Evolutionary conservation across 2,797 vertebrate species (phyloP), one percentile per base, ranked within the genome.

Genomic region (Tachyglossus aculeatus): DNA sequence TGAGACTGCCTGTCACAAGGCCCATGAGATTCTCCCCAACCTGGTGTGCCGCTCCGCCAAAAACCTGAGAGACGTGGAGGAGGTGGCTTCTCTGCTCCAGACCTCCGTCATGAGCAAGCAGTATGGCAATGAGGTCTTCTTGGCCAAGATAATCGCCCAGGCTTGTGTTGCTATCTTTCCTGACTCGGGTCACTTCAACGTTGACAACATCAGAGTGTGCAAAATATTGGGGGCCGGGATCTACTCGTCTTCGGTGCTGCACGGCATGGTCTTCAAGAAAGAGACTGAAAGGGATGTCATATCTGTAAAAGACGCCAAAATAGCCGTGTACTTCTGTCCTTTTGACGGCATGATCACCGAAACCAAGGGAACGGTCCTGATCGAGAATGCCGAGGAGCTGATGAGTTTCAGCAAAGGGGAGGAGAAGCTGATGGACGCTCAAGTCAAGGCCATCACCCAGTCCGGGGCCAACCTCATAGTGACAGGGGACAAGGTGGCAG

Each of bases 201-300:
- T 99, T 58, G 98, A 99, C 80, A 97, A 88, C 51, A 96, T 99
- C 91, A 92, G 97, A 93, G 96, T 99, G 4, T 99, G 98, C 90
- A 99, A 99, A 89, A 99, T 99, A 83, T 82, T 98, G 96, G 98
- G 98, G 52, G 95, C 94, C 86, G 98, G 98, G 5, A 84, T 99
- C 81, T 89, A 88, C 0, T 86, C 96, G 1, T 99, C 98, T n/a
- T 94, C 96, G 9, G 89, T 99, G 87, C 92, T 99, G 14, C 96
- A 98, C 52, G 98, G 98, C 21, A 99, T 99, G 97, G 97, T 99
- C 81, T 99, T 99, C 87, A 99, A 99, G 89, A 98, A 98, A 77
- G 98, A 99, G 88, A 93, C 93, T 0, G 98, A 99, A 90, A 98
- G 98, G 71, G 96, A 99, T 70, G 0, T 99, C 76, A 96, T 95